A percentile compares a stretch with the other conserved stretches of the same genome.
Evolutionary conservation across 1,140 invertebrate species (phyloP).

Genomic region (Danaus plexippus): DNA sequence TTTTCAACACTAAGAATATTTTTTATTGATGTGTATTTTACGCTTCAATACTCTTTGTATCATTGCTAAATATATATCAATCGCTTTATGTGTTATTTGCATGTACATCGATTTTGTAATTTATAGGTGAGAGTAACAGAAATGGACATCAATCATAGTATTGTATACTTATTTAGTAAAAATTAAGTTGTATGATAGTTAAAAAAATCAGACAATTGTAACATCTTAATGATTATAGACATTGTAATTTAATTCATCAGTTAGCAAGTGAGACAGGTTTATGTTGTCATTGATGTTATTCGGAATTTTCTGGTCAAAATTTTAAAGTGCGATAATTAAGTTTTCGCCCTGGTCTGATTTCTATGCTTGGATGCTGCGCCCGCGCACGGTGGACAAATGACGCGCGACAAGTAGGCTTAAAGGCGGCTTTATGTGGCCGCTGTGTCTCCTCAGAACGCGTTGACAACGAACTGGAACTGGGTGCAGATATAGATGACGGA

Average conservation of each 20-base stretch:
- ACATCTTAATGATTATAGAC: too few species aligned
- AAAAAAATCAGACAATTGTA: too few species aligned
- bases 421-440: slow-evolving; percentile 72
- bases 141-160: too few species aligned
- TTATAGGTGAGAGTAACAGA: too few species aligned
- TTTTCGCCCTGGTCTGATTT: slow-evolving; percentile 58
- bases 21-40: slow-evolving; percentile 11
- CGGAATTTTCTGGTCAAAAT: too few species aligned
- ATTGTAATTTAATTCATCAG: too few species aligned
- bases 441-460: slow-evolving; percentile 77
- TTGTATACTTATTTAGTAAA: too few species aligned
- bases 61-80: slow-evolving; percentile 11
- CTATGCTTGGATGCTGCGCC: slow-evolving; percentile 64
- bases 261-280: too few species aligned
- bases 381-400: slow-evolving; percentile 42
- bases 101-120: slow-evolving; percentile 14
- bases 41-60: slow-evolving; percentile 12
- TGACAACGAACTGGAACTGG: slow-evolving; percentile 76
- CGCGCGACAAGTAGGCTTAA: slow-evolving; percentile 65
- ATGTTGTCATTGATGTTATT: too few species aligned
- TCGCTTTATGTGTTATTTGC: slow-evolving; percentile 29
- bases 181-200: too few species aligned
- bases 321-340: slow-evolving; percentile 12
- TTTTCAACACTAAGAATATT: slow-evolving; percentile 6
- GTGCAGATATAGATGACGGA: slow-evolving; percentile 84